These are phyloP conservation scores for Limanda limanda DNA, from an alignment of 2,113 vertebrate genomes.

Conservation along the genomic window DNA sequence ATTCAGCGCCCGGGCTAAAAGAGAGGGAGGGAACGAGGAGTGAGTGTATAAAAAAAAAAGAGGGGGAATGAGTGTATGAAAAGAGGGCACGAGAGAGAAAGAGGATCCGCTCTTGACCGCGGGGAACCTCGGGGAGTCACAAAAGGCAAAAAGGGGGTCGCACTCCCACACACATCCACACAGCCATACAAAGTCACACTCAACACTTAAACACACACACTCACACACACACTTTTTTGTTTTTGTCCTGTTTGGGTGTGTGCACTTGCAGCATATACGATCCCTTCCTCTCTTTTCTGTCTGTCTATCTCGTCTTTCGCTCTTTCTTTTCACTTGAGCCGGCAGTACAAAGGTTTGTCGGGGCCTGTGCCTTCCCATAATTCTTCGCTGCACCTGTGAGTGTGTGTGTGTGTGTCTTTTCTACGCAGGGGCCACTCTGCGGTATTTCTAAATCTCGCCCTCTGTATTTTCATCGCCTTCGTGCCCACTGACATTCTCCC, in stretches of 20 bases:
- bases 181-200: conserved; percentile 38
- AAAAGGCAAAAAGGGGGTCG: conserved; percentile 50
- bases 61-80: conserved; percentile 62
- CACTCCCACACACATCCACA: conserved; percentile 51
- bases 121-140: conserved; percentile 65
- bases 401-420: too few species aligned
- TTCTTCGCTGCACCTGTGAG: conserved; percentile 47
- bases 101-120: conserved; percentile 75
- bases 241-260: conserved; percentile 35
- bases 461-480: conserved; percentile 36
- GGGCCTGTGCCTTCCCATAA: conserved; percentile 56
- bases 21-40: conserved; percentile 68
- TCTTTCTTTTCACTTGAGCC: conserved; percentile 48
- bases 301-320: conserved; percentile 31
- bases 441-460: conserved; percentile 43
- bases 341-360: conserved; percentile 41
- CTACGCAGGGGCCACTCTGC: not conserved
- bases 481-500: conserved; percentile 70
- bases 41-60: conserved; percentile 76
- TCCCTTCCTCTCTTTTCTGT: conserved; percentile 32
- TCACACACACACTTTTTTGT: conserved; percentile 11
- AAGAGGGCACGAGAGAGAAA: conserved; percentile 70
- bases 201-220: conserved; percentile 12
- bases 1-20: conserved; percentile 74
- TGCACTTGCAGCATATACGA: conserved; percentile 28